Percentiles rank a stretch among this genome's conserved stretches.
phyloP scores from a whole-genome alignment of 2,888 invertebrate genomes.

The Agrochola litura region DNA sequence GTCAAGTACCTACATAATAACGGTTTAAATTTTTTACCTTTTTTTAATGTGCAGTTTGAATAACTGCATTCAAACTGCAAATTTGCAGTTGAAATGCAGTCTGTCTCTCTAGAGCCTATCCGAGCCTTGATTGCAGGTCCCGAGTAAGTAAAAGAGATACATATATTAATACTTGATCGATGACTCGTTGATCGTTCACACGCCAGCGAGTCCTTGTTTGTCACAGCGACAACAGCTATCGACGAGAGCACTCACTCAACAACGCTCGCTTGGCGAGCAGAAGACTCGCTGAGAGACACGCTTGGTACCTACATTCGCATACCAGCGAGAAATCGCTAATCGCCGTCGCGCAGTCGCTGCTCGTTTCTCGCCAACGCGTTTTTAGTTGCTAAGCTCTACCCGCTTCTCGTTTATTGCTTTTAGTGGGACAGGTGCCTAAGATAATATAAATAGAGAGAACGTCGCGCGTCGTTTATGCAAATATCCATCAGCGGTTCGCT shows the following conservation, averaged over 20 bases:
- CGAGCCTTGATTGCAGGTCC: no score
- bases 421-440: not conserved
- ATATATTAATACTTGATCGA: not conserved
- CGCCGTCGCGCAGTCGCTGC: not conserved
- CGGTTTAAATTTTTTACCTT: no score
- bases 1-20: no score
- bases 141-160: no score
- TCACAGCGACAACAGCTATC: not conserved
- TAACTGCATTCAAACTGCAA: no score
- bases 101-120: no score
- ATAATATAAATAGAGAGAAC: conserved; percentile 24
- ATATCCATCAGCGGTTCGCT: conserved; percentile 4
- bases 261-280: not conserved
- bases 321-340: no score
- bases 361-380: not conserved
- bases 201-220: not conserved
- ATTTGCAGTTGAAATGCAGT: no score
- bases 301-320: no score
- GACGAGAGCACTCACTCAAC: not conserved
- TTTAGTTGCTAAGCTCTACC: not conserved
- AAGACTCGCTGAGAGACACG: not conserved
- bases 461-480: not conserved
- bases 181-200: not conserved
- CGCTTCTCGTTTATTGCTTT: not conserved
- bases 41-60: no score